Base-by-base conservation (phyloP, 2,113 vertebrate genomes). In the Channa maculata region DNA sequence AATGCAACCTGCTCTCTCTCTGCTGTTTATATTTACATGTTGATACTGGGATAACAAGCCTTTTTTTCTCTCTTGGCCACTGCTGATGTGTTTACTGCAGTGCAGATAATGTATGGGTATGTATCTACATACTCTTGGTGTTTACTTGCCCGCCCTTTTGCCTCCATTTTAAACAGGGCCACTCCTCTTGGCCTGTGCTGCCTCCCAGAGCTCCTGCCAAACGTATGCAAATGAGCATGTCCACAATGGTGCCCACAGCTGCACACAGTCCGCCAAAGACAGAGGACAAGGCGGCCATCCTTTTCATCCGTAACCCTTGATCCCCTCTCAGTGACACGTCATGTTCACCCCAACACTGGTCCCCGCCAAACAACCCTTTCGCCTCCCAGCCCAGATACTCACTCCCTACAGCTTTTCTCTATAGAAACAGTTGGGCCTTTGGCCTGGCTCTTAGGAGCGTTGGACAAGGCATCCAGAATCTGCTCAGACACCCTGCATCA, bases 221-320 rank as follows among this genome's bases (percentile, higher is more conserved):
- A 93, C 82, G 80, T 82, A 90, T 94, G 89, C 88, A 92, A 92
- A 94, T 89, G 75, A 90, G 83, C 65, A 45, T 65, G 71, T 75
- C 83, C 73, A 89, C 92, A 93, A 92, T 91, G 76, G 87, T 73
- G 85, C 86, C 89, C 86, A 86, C 91, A 93, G 91, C 90, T 91
- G 92, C 87, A 92, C 74, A 75, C 90, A 88, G 84, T 73, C 88
- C 65, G 90, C 91, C 90, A 91, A 89, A 91, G 86, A 92, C 88
- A 85, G 84, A 92, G 86, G 85, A 88, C 82, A 82, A 84, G 83
- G 86, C 87, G 85, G 88, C 84, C 79, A 54, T 72, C 71, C 75
- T 92, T 94, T 94, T 94, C 88, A 94, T 92, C 89, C 90, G 37
- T 92, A 92, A 92, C 90, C 93, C 91, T 88, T 93, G 91, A 94